phyloP scores from a whole-genome alignment of 2,888 invertebrate genomes.

The Cheilosia vernalis region DNA sequence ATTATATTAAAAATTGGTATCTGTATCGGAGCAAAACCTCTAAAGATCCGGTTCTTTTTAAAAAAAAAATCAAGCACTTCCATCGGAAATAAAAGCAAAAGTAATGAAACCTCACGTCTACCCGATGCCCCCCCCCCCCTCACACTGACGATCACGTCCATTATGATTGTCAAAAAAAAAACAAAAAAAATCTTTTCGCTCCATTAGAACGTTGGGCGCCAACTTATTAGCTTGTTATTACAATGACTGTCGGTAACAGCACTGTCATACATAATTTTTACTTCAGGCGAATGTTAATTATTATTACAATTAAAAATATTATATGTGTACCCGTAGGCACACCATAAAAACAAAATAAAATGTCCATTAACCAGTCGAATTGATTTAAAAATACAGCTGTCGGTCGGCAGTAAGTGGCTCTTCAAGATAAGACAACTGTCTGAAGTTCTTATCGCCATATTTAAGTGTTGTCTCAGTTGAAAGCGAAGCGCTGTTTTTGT shows the following conservation, averaged over 20 bases:
- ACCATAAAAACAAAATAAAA: conserved; percentile 1
- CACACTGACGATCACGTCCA: not conserved
- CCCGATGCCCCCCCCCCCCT: not conserved
- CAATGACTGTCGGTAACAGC: not conserved
- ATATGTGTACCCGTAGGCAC: not conserved
- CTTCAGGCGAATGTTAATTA: conserved; percentile 38
- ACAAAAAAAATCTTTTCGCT: not conserved
- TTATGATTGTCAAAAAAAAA: not conserved
- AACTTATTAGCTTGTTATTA: conserved; percentile 7
- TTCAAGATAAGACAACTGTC: conserved; percentile 39
- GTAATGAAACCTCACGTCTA: too few species aligned
- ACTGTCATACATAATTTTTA: conserved; percentile 6
- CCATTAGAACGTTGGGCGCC: not conserved
- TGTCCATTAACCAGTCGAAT: not conserved
- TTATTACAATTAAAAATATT: conserved; percentile 22
- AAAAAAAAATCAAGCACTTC: too few species aligned
- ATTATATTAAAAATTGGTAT: too few species aligned
- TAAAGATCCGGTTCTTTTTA: too few species aligned
- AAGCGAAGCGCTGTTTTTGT: conserved; percentile 11
- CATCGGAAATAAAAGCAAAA: too few species aligned
- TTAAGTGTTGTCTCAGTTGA: conserved; percentile 43
- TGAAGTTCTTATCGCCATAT: conserved; percentile 52
- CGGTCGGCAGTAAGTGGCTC: conserved; percentile 33
- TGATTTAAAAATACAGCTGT: not conserved
- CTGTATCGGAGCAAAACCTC: too few species aligned